These are phyloP conservation scores for Eulithis testata DNA, from an alignment of 2,888 invertebrate species.

Conservation along the genomic window DNA sequence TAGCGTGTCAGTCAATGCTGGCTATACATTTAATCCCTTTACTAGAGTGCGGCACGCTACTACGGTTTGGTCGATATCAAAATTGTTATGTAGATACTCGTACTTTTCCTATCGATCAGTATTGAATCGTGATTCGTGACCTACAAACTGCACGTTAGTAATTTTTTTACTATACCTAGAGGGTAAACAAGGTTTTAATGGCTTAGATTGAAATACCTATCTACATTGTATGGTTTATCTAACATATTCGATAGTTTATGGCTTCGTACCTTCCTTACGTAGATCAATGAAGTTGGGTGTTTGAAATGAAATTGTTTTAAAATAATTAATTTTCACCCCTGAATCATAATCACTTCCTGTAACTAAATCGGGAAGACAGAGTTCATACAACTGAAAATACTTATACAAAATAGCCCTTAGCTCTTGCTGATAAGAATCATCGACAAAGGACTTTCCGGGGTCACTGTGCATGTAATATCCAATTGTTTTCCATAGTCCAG, in stretches of 20 bases:
- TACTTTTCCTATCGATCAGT: slow-evolving; percentile 24
- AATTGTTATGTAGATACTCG: slow-evolving; percentile 12
- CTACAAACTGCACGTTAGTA: slow-evolving; percentile 21
- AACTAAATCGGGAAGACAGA: slow-evolving; percentile 34
- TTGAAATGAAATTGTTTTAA: not conserved
- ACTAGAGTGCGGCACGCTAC: slow-evolving; percentile 61
- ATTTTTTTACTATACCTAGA: slow-evolving; percentile 1
- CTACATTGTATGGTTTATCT: not conserved
- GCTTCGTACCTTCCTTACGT: slow-evolving; percentile 5
- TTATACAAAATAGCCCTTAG: slow-evolving; percentile 26
- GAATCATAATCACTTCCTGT: slow-evolving; percentile 29
- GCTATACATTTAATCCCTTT: slow-evolving; percentile 62
- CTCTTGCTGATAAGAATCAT: slow-evolving; percentile 22
- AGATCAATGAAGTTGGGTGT: not conserved
- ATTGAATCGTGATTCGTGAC: slow-evolving; percentile 32
- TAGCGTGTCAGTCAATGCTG: slow-evolving; percentile 65
- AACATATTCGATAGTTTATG: not conserved
- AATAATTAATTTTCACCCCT: slow-evolving; percentile 10
- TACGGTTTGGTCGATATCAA: slow-evolving; percentile 68
- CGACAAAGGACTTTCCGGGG: slow-evolving; percentile 35
- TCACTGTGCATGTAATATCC: slow-evolving; percentile 42
- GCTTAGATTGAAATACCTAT: slow-evolving; percentile 1
- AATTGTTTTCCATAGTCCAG: slow-evolving; percentile 42
- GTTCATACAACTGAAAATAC: slow-evolving; percentile 26
- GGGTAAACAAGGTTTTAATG: slow-evolving; percentile 11